These are phyloP conservation scores for Enoplosus armatus DNA, from an alignment of 2,797 vertebrate species.

Conservation along the genomic window DNA sequence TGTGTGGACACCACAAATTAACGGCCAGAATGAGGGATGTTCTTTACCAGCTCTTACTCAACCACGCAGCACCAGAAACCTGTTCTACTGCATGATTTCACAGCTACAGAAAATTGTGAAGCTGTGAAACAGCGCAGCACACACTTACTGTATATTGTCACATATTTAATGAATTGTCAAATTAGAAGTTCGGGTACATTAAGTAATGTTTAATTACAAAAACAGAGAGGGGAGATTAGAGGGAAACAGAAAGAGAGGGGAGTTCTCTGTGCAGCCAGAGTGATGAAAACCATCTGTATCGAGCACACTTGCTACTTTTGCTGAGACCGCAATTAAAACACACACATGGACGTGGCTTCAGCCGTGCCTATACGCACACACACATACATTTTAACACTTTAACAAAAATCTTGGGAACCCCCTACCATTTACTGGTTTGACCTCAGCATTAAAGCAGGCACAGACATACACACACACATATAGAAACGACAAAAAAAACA, in stretches of 20 bases:
- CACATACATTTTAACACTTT: conserved; percentile 70
- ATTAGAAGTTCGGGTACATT: conserved; percentile 69
- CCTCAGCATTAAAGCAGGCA: conserved; percentile 79
- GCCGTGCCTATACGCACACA: conserved; percentile 39
- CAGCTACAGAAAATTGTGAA: conserved; percentile 39
- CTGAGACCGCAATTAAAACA: conserved; percentile 85
- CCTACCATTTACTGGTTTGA: conserved; percentile 81
- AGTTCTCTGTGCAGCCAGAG: conserved; percentile 68
- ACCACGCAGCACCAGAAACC: conserved; percentile 46
- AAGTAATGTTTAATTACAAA: conserved; percentile 73
- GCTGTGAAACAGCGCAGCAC: conserved; percentile 33
- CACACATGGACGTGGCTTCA: conserved; percentile 55
- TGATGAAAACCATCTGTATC: conserved; percentile 88
- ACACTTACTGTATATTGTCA: conserved; percentile 43
- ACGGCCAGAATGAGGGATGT: conserved; percentile 69
- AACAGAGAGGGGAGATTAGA: conserved; percentile 63
- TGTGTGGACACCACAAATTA: conserved; percentile 66
- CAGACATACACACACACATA: conserved; percentile 60
- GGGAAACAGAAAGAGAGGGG: conserved; percentile 62
- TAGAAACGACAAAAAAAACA: conserved; percentile 52
- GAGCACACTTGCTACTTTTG: conserved; percentile 85
- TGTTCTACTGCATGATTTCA: conserved; percentile 62
- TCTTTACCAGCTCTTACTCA: conserved; percentile 72
- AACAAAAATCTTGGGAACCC: conserved; percentile 72
- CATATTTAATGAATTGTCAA: conserved; percentile 68